Evolutionary conservation across 2,113 vertebrate species (phyloP), one percentile per base, ranked within the genome.

Genomic region (Pseudolaguvia tuberculata): DNA sequence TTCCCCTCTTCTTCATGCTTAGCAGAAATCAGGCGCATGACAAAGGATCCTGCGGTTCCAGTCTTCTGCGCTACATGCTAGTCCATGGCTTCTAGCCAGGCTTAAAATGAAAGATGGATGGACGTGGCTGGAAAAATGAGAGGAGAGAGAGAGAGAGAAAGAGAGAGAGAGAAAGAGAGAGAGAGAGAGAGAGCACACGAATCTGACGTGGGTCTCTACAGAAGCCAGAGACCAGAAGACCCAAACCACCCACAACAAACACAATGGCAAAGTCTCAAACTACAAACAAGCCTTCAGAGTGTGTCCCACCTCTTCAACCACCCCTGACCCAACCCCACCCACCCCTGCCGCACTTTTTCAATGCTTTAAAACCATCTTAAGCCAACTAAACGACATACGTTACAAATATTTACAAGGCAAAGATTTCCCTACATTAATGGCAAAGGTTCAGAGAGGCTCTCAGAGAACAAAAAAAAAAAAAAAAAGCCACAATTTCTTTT

Each of bases 1-100:
- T 57, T 83, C 86, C 79, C 79, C 78, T 82, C 80, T 81, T 80
- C 79, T 70, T 74, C 78, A 75, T 82, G 78, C 78, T 78, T 80
- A 82, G 81, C 76, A 80, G 63, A 76, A 75, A 74, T 78, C 78
- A 73, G 78, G 77, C 78, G 42, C 78, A 80, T 80, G 76, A 72
- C 81, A 21, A 65, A 76, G 73, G 78, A 73, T 76, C 48, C 51
- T 78, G 73, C 58, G 72, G 76, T 83, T n/a, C 69, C 35, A 58
- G 71, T n/a, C 76, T 50, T 57, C n/a, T 42, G 67, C 73, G 15
- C 78, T 77, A 77, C 80, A 74, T 71, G 78, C 68, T 67, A 74
- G 75, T 31, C 58, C 18, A 20, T 79, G 81, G 81, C 71, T 1
- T 17, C 42, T 25, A 66, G 74, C 81, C 81, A 78, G 55, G 21